A percentile compares a stretch with the other conserved stretches of the same genome.
phyloP scores from a whole-genome alignment of 2,797 vertebrate species.

The Nasua narica region DNA sequence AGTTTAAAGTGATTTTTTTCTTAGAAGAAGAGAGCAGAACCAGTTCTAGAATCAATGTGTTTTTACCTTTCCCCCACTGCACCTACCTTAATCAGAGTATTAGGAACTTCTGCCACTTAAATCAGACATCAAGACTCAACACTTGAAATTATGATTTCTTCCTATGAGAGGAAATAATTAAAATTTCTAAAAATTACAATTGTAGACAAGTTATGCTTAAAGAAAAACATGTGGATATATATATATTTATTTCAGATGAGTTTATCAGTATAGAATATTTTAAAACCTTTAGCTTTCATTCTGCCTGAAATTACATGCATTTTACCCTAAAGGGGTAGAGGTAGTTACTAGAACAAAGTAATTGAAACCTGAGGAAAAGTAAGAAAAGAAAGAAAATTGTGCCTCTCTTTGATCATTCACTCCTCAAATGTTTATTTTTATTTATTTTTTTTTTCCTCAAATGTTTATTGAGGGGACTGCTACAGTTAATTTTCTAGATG shows the following conservation, averaged over 20 bases:
- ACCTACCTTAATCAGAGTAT: background rate
- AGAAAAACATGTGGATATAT: background rate
- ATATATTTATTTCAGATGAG: background rate
- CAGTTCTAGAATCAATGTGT: background rate
- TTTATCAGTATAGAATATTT: background rate
- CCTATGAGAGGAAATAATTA: constrained; percentile 8
- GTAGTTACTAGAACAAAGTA: background rate
- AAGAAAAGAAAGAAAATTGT: background rate
- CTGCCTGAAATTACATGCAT: background rate
- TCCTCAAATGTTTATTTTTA: background rate
- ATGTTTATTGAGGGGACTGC: background rate
- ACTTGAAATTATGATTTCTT: background rate
- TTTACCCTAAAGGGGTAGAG: background rate
- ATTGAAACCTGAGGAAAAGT: background rate
- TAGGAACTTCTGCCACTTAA: background rate
- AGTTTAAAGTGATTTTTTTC: background rate
- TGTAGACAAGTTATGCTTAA: constrained; percentile 8
- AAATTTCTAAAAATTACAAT: constrained; percentile 32
- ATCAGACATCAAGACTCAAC: background rate
- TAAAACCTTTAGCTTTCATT: constrained; percentile 2
- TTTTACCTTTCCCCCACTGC: background rate
- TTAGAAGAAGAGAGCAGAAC: background rate
- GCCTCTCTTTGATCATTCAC: background rate
- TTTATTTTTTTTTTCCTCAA: too few relatives aligned
- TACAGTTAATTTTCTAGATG: background rate